Percentiles rank a stretch among this genome's conserved stretches.
phyloP scores from a whole-genome alignment of 2,797 vertebrate species.

The Phoxinus dragarum region DNA sequence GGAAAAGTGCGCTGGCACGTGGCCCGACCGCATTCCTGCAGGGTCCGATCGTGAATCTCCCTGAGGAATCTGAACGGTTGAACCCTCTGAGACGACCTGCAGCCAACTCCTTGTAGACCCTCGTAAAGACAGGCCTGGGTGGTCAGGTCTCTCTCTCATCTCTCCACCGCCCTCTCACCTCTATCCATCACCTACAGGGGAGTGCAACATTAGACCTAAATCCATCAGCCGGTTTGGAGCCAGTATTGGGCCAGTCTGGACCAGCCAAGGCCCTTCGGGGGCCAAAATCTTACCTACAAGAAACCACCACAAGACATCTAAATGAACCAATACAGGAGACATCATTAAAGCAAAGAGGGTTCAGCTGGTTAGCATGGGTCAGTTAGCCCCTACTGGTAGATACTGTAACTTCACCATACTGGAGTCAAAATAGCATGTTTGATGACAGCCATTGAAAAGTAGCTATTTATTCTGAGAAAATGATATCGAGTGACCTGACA shows the following conservation, averaged over 20 bases:
- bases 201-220: constrained; percentile 69
- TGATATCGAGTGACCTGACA: too few relatives aligned
- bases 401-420: not conserved
- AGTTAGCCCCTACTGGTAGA: not conserved
- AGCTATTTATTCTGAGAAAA: not conserved
- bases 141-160: constrained; percentile 71
- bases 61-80: constrained; percentile 70
- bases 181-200: constrained; percentile 78
- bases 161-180: constrained; percentile 69
- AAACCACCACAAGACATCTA: constrained; percentile 8
- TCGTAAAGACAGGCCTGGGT: constrained; percentile 78
- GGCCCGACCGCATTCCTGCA: constrained; percentile 77
- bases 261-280: constrained; percentile 6
- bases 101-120: constrained; percentile 74
- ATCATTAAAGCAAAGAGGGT: not conserved
- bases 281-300: constrained; percentile 10
- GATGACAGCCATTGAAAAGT: not conserved
- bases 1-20: constrained; percentile 49
- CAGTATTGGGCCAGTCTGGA: constrained; percentile 13
- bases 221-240: constrained; percentile 64
- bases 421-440: not conserved
- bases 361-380: not conserved
- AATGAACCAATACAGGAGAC: not conserved
- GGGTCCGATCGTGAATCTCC: constrained; percentile 78
- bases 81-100: constrained; percentile 68